These are phyloP conservation scores for Urocolius indicus DNA, from an alignment of 2,113 vertebrate genomes.

Conservation along the genomic window DNA sequence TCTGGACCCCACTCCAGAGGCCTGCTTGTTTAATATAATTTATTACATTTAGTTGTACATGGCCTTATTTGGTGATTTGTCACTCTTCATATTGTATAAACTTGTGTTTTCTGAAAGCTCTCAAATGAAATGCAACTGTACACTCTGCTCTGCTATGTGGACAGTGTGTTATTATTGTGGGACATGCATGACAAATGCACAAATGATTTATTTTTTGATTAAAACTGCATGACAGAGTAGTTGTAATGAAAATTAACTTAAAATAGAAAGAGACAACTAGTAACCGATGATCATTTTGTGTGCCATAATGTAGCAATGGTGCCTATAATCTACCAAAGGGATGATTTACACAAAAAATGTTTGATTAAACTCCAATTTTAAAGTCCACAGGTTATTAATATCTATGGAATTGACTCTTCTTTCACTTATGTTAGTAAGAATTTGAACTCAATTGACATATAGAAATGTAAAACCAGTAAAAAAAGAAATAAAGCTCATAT, in stretches of 20 bases:
- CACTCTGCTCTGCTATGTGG: not conserved
- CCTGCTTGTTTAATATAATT: not conserved
- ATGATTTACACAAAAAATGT: not conserved
- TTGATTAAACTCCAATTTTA: not conserved
- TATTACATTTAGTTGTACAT: not conserved
- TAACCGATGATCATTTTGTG: not conserved
- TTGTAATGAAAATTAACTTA: not conserved
- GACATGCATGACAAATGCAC: not conserved
- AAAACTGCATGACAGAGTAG: not conserved
- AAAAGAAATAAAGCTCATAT: not conserved
- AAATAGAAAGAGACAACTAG: not conserved
- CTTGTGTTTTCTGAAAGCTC: conserved; percentile 51
- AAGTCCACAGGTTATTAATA: not conserved
- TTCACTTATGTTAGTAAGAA: not conserved
- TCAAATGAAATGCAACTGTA: conserved; percentile 13
- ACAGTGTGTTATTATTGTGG: not conserved
- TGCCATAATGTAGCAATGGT: not conserved
- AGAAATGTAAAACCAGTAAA: not conserved
- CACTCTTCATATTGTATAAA: not conserved
- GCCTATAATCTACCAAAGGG: not conserved
- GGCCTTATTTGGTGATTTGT: not conserved
- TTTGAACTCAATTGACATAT: not conserved
- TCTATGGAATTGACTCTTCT: not conserved
- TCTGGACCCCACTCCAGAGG: not conserved
- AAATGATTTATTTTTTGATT: not conserved